A percentile compares a stretch with the other conserved stretches of the same genome.
Conservation (phyloP, 2,888 invertebrate species). For the Physocephala rufipes region DNA sequence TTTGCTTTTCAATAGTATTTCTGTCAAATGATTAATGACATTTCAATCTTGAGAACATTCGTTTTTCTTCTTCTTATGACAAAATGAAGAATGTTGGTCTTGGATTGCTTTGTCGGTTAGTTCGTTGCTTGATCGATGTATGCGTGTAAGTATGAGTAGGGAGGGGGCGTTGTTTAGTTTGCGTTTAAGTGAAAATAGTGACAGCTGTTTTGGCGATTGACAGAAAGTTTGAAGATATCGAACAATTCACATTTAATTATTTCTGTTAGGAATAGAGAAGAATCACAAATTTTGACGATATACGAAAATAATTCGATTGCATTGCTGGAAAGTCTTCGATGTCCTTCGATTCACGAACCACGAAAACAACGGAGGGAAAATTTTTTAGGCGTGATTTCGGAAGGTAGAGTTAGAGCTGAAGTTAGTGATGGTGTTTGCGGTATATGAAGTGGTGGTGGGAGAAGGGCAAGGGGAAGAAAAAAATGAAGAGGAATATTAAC, state of each 20-base stretch:
- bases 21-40: constrained; percentile 32
- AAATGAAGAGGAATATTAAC: not conserved
- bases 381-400: not conserved
- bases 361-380: not conserved
- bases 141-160: too few species aligned
- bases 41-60: constrained; percentile 19
- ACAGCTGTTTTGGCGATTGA: constrained; percentile 41
- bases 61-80: not conserved
- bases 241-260: constrained; percentile 39
- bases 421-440: constrained; percentile 2
- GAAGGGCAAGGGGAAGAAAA: not conserved
- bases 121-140: too few species aligned
- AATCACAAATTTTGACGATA: constrained; percentile 26
- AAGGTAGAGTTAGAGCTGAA: not conserved
- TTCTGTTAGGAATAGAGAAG: constrained; percentile 31
- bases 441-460: too few species aligned
- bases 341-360: not conserved
- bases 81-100: constrained; percentile 1
- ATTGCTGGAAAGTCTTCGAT: not conserved
- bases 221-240: constrained; percentile 16
- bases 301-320: not conserved
- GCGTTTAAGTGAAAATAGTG: constrained; percentile 29
- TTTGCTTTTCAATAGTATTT: not conserved
- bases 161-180: too few species aligned
- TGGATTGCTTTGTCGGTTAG: not conserved